Evolutionary conservation across 2,797 vertebrate species (phyloP).

Genomic region (Mionectes olivaceus): DNA sequence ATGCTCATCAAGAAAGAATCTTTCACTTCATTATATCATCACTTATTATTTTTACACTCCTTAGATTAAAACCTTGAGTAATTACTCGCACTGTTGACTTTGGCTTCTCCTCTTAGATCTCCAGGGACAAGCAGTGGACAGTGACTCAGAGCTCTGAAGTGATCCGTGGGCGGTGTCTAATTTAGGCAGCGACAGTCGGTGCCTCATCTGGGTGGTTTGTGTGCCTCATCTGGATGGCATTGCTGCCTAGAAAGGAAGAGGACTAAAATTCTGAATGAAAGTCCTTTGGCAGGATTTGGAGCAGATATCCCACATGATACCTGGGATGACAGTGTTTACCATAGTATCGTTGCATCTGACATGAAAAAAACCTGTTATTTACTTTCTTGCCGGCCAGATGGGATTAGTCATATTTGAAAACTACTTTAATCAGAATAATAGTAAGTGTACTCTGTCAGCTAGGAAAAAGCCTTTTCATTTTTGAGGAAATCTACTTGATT

Average conservation of each 20-base stretch:
- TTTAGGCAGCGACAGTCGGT: neutral
- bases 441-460: neutral
- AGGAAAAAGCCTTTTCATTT: neutral
- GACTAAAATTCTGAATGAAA: neutral
- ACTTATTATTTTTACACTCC: slow-evolving; percentile 51
- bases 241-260: slow-evolving; percentile 37
- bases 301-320: neutral
- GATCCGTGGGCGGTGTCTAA: neutral
- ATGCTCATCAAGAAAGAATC: slow-evolving; percentile 33
- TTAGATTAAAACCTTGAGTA: slow-evolving; percentile 25
- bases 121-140: neutral
- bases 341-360: accelerated
- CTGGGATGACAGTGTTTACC: neutral
- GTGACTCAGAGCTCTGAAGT: slow-evolving; percentile 24
- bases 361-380: neutral
- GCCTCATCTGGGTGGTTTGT: neutral
- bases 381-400: neutral
- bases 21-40: slow-evolving; percentile 36
- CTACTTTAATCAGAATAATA: slow-evolving; percentile 13
- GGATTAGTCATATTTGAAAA: slow-evolving; percentile 1
- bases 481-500: neutral
- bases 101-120: slow-evolving; percentile 34
- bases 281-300: neutral
- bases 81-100: slow-evolving; percentile 23
- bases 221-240: slow-evolving; percentile 5